These are phyloP conservation scores for Polyodon spathula DNA, from an alignment of 2,113 vertebrate species.

Conservation along the genomic window DNA sequence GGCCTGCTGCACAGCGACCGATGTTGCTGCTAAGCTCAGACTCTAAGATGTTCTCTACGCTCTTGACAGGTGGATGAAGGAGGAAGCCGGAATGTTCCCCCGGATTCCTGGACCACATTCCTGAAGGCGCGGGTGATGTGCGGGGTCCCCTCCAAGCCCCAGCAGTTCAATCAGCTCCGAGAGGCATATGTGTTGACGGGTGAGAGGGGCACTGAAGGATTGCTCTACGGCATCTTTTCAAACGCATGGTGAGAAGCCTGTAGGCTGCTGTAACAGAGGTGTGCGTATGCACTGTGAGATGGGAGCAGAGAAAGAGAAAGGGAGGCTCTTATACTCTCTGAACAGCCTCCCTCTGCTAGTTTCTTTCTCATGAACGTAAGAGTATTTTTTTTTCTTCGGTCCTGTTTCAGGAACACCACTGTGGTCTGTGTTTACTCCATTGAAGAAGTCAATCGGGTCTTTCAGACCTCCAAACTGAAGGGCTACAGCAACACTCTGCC, in stretches of 20 bases:
- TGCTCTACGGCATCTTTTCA: slow-evolving; percentile 62
- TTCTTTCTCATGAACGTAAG: too few relatives aligned
- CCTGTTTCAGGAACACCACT: slow-evolving; percentile 50
- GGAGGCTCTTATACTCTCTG: too few relatives aligned
- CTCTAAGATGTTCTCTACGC: background rate
- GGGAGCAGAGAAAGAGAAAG: background rate
- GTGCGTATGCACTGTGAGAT: background rate
- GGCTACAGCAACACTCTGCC: slow-evolving; percentile 49
- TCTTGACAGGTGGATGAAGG: slow-evolving; percentile 55
- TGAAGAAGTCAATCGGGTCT: slow-evolving; percentile 55
- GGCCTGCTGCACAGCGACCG: too few relatives aligned
- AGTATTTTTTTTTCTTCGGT: background rate
- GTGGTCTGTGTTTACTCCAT: slow-evolving; percentile 66
- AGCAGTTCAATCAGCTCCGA: slow-evolving; percentile 63
- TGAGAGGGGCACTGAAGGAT: slow-evolving; percentile 46
- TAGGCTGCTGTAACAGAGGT: background rate
- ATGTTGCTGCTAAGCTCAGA: too few relatives aligned
- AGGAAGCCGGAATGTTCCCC: slow-evolving; percentile 43
- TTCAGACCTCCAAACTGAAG: slow-evolving; percentile 55
- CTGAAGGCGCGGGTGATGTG: slow-evolving; percentile 64
- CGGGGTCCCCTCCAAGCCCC: slow-evolving; percentile 47
- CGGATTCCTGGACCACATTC: slow-evolving; percentile 64
- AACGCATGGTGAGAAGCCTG: slow-evolving; percentile 63
- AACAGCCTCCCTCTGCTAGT: too few relatives aligned
- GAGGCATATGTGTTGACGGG: slow-evolving; percentile 53